Evolutionary conservation across 2,888 invertebrate species (phyloP).

Genomic region (Spodoptera picta): DNA sequence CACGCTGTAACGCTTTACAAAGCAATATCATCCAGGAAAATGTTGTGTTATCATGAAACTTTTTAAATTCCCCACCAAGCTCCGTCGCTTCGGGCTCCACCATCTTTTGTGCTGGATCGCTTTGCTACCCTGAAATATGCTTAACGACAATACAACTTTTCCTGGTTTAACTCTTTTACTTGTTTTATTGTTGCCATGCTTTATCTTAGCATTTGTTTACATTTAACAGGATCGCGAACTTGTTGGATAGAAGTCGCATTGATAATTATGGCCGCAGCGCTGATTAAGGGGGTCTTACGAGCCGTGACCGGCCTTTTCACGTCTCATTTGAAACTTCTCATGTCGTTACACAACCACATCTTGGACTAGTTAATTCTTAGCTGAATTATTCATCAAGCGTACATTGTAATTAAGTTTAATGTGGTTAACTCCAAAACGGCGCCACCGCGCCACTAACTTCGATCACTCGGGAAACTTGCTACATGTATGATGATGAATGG

Average conservation of each 20-base stretch:
- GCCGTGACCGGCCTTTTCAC: slow-evolving; percentile 60
- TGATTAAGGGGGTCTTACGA: slow-evolving; percentile 53
- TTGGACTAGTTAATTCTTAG: slow-evolving; percentile 61
- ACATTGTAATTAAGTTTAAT: slow-evolving; percentile 63
- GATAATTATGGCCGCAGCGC: slow-evolving; percentile 43
- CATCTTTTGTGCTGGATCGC: slow-evolving; percentile 51
- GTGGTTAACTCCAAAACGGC: slow-evolving; percentile 60
- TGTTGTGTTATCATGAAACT: slow-evolving; percentile 60
- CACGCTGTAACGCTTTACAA: slow-evolving; percentile 52
- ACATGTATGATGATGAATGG: slow-evolving; percentile 54
- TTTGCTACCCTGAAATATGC: slow-evolving; percentile 54
- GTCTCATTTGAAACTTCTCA: slow-evolving; percentile 57
- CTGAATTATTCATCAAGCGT: slow-evolving; percentile 65
- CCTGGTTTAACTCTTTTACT: slow-evolving; percentile 46
- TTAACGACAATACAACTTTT: slow-evolving; percentile 54
- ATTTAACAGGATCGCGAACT: slow-evolving; percentile 23
- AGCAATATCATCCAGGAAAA: slow-evolving; percentile 59
- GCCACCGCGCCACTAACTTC: slow-evolving; percentile 53
- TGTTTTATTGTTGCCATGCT: slow-evolving; percentile 33
- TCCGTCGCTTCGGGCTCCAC: slow-evolving; percentile 42
- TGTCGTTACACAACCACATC: slow-evolving; percentile 57
- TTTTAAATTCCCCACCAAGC: slow-evolving; percentile 56
- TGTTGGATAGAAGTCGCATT: slow-evolving; percentile 36
- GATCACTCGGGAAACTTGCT: slow-evolving; percentile 57
- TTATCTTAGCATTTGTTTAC: slow-evolving; percentile 36